phyloP scores from a whole-genome alignment of 2,113 vertebrate species.

The Hucho hucho region DNA sequence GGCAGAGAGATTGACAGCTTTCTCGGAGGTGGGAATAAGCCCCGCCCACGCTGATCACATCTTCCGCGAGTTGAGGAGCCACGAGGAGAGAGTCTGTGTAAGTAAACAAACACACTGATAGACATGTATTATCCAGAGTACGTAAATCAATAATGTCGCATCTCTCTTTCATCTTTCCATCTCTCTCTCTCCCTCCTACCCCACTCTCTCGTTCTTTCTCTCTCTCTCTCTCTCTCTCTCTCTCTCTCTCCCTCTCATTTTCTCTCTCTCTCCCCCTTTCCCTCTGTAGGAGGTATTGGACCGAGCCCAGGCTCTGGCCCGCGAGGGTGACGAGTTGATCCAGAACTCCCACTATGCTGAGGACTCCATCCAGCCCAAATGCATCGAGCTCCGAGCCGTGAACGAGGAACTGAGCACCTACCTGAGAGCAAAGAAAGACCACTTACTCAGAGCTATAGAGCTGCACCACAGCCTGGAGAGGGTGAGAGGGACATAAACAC shows the following conservation, averaged over 20 bases:
- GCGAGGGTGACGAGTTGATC: slow-evolving; percentile 82
- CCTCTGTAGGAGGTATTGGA: slow-evolving; percentile 77
- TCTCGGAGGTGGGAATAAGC: slow-evolving; percentile 90
- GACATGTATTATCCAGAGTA: too few relatives aligned
- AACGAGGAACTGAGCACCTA: slow-evolving; percentile 68
- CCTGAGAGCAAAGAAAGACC: slow-evolving; percentile 68
- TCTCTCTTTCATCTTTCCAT: too few relatives aligned
- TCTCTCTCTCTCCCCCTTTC: too few relatives aligned
- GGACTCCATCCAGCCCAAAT: slow-evolving; percentile 93
- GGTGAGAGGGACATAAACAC: slow-evolving; percentile 62
- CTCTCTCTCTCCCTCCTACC: too few relatives aligned
- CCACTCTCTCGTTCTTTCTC: neutral
- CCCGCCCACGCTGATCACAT: slow-evolving; percentile 86
- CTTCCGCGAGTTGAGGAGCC: slow-evolving; percentile 80
- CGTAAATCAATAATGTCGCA: too few relatives aligned
- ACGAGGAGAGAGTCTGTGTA: slow-evolving; percentile 85
- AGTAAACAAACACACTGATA: slow-evolving; percentile 51
- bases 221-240: slow-evolving; percentile 2
- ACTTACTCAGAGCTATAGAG: slow-evolving; percentile 84
- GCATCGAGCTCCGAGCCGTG: slow-evolving; percentile 81
- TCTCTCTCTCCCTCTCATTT: too few relatives aligned
- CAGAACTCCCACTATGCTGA: slow-evolving; percentile 88
- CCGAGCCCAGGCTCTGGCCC: slow-evolving; percentile 74
- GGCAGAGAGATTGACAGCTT: slow-evolving; percentile 79
- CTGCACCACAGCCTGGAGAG: slow-evolving; percentile 85